Conservation (phyloP, 1,140 invertebrate species). For the Psix sp. region DNA sequence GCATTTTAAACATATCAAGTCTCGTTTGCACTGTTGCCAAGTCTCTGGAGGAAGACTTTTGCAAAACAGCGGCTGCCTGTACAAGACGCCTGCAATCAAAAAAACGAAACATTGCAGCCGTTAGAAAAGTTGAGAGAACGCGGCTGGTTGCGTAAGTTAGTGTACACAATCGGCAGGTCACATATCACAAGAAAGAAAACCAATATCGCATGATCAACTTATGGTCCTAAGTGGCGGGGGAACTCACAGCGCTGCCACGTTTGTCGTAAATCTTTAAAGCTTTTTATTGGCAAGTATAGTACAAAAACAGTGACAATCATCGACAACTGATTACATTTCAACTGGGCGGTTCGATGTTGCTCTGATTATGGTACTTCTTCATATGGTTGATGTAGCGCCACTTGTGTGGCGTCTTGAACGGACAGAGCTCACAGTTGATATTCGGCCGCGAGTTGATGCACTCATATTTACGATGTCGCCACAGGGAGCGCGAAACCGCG, state of each 20-base stretch:
- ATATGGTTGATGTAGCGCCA: conserved; percentile 71
- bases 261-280: too few relatives aligned
- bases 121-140: conserved; percentile 24
- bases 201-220: conserved; percentile 47
- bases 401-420: conserved; percentile 73
- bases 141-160: conserved; percentile 32
- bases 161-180: conserved; percentile 54
- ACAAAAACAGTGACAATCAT: conserved; percentile 54
- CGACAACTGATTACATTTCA: conserved; percentile 51
- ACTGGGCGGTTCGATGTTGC: not conserved
- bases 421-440: conserved; percentile 74
- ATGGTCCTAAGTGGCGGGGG: too few relatives aligned
- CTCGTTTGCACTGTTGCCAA: conserved; percentile 64
- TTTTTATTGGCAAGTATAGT: too few relatives aligned
- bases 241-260: too few relatives aligned
- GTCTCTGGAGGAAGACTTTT: conserved; percentile 62
- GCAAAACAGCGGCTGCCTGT: conserved; percentile 62
- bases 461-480: conserved; percentile 72
- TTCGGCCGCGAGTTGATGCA: conserved; percentile 71
- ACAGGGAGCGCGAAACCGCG: conserved; percentile 51
- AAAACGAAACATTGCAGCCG: conserved; percentile 22
- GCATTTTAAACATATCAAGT: conserved; percentile 67
- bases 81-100: conserved; percentile 50
- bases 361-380: conserved; percentile 61
- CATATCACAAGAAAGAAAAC: conserved; percentile 45